A percentile compares a stretch with the other conserved stretches of the same genome.
Evolutionary conservation across 2,797 vertebrate genomes (phyloP).

Genomic region (Neosilurus mollespiculum): DNA sequence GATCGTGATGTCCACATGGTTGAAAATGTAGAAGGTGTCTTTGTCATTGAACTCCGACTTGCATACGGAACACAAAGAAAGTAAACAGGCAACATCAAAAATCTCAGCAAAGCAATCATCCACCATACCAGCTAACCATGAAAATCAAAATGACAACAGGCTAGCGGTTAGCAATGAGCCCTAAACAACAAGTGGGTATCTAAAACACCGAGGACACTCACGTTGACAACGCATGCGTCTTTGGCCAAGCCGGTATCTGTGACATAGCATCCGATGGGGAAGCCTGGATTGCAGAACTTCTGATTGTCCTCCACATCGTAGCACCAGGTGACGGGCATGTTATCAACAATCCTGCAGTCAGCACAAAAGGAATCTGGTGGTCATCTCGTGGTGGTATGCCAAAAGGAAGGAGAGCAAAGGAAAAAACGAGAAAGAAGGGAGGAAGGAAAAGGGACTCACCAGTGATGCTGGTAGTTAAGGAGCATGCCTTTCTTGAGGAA

Average conservation of each 20-base stretch:
- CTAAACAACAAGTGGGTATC: not conserved
- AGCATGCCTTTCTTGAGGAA: slow-evolving; percentile 94
- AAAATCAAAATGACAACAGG: not conserved
- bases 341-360: slow-evolving; percentile 86
- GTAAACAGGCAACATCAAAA: not conserved
- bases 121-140: not conserved
- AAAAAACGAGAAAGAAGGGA: not conserved
- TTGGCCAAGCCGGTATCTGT: slow-evolving; percentile 83
- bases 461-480: slow-evolving; percentile 94
- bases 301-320: slow-evolving; percentile 89
- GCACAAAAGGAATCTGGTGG: not conserved
- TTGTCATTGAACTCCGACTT: slow-evolving; percentile 88
- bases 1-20: slow-evolving; percentile 92
- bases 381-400: slow-evolving; percentile 9
- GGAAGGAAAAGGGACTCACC: slow-evolving; percentile 70
- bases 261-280: slow-evolving; percentile 89
- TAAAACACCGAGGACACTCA: slow-evolving; percentile 64
- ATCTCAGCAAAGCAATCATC: too few relatives aligned
- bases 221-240: slow-evolving; percentile 91
- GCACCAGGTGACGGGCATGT: slow-evolving; percentile 96
- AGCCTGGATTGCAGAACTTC: slow-evolving; percentile 92
- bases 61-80: not conserved
- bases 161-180: not conserved
- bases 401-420: not conserved
- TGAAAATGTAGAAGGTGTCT: slow-evolving; percentile 93